phyloP scores from a whole-genome alignment of 2,888 invertebrate species.

The Thysanoteuthis rhombus region DNA sequence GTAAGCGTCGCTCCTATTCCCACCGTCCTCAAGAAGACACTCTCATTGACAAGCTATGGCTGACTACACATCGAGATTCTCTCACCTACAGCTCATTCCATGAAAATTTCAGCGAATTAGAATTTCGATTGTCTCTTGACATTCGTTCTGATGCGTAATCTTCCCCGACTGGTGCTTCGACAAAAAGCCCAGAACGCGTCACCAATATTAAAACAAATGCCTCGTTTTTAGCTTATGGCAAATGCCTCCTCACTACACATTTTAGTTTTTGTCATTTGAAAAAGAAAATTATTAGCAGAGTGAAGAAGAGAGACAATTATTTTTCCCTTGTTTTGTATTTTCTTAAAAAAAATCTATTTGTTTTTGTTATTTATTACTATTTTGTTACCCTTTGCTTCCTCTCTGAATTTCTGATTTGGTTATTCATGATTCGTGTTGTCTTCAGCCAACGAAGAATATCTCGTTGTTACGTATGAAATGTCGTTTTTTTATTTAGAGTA shows the following conservation, averaged over 20 bases:
- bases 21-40: neutral
- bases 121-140: neutral
- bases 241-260: neutral
- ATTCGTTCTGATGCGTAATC: neutral
- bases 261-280: too few species aligned
- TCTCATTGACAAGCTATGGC: neutral
- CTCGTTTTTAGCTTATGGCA: neutral
- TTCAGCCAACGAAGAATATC: too few species aligned
- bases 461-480: too few species aligned
- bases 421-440: neutral
- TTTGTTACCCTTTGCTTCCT: neutral
- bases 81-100: neutral
- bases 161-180: neutral
- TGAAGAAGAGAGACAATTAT: neutral
- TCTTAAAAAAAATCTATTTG: neutral
- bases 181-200: neutral
- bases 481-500: too few species aligned
- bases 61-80: neutral
- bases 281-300: neutral
- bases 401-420: neutral
- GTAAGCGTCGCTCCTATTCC: neutral
- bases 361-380: neutral
- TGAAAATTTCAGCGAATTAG: neutral
- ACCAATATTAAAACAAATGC: conserved; percentile 12
- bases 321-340: neutral